These are phyloP conservation scores for Deladenus siricidicola DNA, from an alignment of 2,888 invertebrate species.

Conservation along the genomic window DNA sequence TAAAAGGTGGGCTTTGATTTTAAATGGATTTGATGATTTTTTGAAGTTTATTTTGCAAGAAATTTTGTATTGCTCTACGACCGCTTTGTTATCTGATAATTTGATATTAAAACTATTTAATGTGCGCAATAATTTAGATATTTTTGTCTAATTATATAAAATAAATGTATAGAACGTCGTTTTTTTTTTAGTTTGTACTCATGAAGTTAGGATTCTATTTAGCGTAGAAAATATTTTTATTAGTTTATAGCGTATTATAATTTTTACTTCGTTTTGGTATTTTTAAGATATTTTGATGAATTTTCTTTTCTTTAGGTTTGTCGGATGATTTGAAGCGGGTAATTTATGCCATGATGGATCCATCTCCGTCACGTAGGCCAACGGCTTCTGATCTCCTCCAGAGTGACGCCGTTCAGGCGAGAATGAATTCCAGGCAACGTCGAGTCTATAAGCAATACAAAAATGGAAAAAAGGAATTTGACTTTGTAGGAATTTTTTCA, in stretches of 20 bases:
- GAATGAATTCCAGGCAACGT: too few relatives aligned
- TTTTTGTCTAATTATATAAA: too few relatives aligned
- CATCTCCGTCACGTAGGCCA: constrained; percentile 10
- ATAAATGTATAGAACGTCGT: too few relatives aligned
- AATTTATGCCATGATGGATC: constrained; percentile 16
- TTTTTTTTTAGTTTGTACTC: not conserved
- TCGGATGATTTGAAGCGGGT: constrained; percentile 11
- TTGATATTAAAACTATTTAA: not conserved
- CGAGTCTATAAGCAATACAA: too few relatives aligned
- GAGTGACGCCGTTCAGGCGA: constrained; percentile 12
- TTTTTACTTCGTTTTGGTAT: too few relatives aligned
- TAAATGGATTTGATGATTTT: not conserved
- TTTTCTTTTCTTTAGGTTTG: constrained; percentile 5
- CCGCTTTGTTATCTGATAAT: not conserved
- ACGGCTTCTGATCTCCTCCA: constrained; percentile 11
- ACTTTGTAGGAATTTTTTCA: too few relatives aligned
- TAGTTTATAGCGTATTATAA: too few relatives aligned
- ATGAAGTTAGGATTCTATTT: too few relatives aligned
- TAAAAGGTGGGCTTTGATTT: constrained; percentile 6
- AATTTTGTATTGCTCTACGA: not conserved
- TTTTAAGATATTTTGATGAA: not conserved
- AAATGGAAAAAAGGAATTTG: too few relatives aligned
- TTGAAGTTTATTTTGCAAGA: not conserved
- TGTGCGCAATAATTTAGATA: too few relatives aligned
- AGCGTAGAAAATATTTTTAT: too few relatives aligned